phyloP scores from a whole-genome alignment of 2,888 invertebrate species.

The Leptinotarsa peninsularis region DNA sequence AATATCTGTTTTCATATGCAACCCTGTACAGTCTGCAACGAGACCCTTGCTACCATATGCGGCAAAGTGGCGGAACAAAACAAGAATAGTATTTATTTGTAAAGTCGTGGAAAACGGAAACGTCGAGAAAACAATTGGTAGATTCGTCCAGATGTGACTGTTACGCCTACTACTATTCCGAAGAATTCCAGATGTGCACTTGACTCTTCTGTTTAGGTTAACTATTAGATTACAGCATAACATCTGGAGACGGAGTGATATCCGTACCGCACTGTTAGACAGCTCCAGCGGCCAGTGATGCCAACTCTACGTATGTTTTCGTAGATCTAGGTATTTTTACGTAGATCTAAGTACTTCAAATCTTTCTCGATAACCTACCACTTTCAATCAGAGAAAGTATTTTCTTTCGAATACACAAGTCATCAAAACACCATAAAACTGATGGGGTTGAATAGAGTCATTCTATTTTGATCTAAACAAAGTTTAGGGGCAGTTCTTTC shows the following conservation, averaged over 20 bases:
- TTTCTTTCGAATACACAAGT: no score
- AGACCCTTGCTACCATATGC: slow-evolving; percentile 26
- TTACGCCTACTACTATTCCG: slow-evolving; percentile 48
- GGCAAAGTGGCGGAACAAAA: slow-evolving; percentile 28
- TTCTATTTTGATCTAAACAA: no score
- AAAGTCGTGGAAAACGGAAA: slow-evolving; percentile 45
- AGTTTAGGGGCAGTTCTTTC: no score
- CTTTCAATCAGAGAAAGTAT: no score
- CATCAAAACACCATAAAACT: no score
- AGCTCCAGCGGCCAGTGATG: background rate
- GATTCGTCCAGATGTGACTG: slow-evolving; percentile 50
- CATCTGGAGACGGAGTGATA: slow-evolving; percentile 54
- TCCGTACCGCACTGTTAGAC: slow-evolving; percentile 33
- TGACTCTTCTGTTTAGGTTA: slow-evolving; percentile 59
- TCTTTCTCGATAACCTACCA: no score
- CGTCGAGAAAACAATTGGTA: slow-evolving; percentile 47
- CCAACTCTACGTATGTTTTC: no score
- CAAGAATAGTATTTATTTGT: slow-evolving; percentile 30
- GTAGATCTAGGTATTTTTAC: background rate
- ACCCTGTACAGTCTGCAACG: slow-evolving; percentile 8
- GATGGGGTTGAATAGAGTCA: no score
- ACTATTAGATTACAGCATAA: slow-evolving; percentile 58
- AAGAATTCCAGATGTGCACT: slow-evolving; percentile 61
- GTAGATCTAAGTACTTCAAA: background rate
- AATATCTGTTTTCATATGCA: background rate